These are phyloP conservation scores for Isichthys henryi DNA, from an alignment of 2,113 vertebrate genomes.

Conservation along the genomic window DNA sequence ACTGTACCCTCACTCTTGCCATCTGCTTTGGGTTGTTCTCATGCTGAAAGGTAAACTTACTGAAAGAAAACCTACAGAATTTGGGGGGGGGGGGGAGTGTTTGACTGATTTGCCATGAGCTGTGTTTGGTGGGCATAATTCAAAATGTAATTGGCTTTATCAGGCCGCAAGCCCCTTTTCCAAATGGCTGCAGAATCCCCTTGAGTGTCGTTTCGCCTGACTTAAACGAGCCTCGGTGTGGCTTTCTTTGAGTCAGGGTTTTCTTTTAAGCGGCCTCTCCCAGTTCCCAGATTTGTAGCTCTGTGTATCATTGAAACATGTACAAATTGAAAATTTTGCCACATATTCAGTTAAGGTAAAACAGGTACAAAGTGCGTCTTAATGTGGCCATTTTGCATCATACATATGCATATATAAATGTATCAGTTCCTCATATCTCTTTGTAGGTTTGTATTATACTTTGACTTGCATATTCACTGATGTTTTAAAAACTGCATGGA, in stretches of 20 bases:
- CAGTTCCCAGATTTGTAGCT: not conserved
- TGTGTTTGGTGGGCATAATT: not conserved
- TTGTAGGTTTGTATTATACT: not conserved
- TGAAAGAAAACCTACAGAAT: not conserved
- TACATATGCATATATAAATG: not conserved
- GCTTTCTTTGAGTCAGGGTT: not conserved
- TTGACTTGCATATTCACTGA: not conserved
- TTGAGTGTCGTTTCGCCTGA: not conserved
- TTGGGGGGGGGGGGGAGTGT: not conserved
- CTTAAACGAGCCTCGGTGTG: not conserved
- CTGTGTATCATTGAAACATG: not conserved
- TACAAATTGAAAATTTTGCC: not conserved
- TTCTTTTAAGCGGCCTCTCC: not conserved
- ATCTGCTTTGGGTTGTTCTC: not conserved
- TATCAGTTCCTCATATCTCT: not conserved
- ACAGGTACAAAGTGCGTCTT: not conserved
- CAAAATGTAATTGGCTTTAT: not conserved
- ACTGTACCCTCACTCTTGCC: not conserved
- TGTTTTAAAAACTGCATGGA: not conserved
- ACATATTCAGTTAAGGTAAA: not conserved
- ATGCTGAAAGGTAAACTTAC: not conserved
- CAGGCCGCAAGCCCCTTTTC: not conserved
- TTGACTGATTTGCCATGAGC: not conserved
- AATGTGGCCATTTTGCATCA: not conserved
- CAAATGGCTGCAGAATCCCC: not conserved